Conservation (phyloP, 2,113 vertebrate genomes). For the Xiphorhynchus elegans region DNA sequence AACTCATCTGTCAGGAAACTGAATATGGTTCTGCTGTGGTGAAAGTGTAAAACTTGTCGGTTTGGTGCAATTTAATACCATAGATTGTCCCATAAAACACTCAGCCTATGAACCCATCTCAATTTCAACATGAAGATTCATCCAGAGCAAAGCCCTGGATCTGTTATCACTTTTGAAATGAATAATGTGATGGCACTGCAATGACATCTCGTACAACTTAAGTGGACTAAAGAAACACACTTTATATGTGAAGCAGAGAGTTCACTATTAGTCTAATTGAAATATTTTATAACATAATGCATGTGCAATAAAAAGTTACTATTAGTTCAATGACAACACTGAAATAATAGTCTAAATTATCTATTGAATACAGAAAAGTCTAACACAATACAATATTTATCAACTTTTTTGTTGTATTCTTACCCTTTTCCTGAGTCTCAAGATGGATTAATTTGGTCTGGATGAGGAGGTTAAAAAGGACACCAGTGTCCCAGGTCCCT, state of each 20-base stretch:
- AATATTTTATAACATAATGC: neutral
- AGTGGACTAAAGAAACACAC: neutral
- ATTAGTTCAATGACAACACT: neutral
- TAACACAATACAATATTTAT: neutral
- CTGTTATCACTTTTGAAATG: neutral
- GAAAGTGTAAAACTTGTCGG: neutral
- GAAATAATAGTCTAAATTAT: neutral
- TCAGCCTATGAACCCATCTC: neutral
- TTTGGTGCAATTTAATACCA: neutral
- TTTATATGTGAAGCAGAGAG: neutral
- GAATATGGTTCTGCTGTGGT: neutral
- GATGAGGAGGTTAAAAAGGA: neutral
- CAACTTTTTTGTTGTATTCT: neutral
- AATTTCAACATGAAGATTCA: neutral
- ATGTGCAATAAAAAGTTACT: neutral
- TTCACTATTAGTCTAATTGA: neutral
- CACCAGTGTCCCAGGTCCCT: neutral
- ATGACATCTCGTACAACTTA: fast-evolving
- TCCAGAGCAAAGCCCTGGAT: neutral
- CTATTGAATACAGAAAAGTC: neutral
- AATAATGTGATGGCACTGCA: neutral
- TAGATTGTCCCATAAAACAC: neutral
- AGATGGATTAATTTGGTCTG: neutral
- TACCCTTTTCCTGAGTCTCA: neutral
- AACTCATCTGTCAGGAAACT: neutral